A percentile compares a stretch with the other conserved stretches of the same genome.
Evolutionary conservation across 2,888 invertebrate species (phyloP).

Genomic region (Cremastobaeus sp.): DNA sequence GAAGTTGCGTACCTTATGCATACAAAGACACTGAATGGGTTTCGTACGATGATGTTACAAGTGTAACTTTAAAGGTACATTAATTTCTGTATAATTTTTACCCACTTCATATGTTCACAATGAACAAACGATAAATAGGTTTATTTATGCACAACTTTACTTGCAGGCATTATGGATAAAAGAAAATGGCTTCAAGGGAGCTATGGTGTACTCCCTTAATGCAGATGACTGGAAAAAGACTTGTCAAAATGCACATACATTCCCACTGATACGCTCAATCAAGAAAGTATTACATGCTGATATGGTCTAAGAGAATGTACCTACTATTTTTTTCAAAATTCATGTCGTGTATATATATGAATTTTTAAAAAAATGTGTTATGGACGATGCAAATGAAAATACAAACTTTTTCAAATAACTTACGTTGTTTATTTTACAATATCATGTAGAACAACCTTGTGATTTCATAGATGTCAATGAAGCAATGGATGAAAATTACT

Average conservation of each 20-base stretch:
- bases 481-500: too few relatives aligned
- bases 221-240: slow-evolving; percentile 85
- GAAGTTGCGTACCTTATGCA: slow-evolving; percentile 88
- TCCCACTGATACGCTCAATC: slow-evolving; percentile 74
- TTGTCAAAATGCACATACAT: slow-evolving; percentile 79
- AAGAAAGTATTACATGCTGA: slow-evolving; percentile 14
- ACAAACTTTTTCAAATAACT: slow-evolving; percentile 35
- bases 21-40: slow-evolving; percentile 87
- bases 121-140: too few relatives aligned
- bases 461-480: too few relatives aligned
- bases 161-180: slow-evolving; percentile 82
- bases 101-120: too few relatives aligned
- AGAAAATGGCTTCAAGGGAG: slow-evolving; percentile 84
- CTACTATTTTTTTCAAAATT: too few relatives aligned
- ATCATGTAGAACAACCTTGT: slow-evolving; percentile 46
- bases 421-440: slow-evolving; percentile 56
- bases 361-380: background rate
- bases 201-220: slow-evolving; percentile 91
- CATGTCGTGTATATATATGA: too few relatives aligned
- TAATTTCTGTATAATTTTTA: too few relatives aligned
- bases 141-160: too few relatives aligned
- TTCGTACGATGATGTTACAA: slow-evolving; percentile 87
- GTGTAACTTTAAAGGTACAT: slow-evolving; percentile 84
- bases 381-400: slow-evolving; percentile 15
- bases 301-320: too few relatives aligned